These are phyloP conservation scores for Blennius ocellaris DNA, from an alignment of 2,113 vertebrate genomes.

Conservation along the genomic window DNA sequence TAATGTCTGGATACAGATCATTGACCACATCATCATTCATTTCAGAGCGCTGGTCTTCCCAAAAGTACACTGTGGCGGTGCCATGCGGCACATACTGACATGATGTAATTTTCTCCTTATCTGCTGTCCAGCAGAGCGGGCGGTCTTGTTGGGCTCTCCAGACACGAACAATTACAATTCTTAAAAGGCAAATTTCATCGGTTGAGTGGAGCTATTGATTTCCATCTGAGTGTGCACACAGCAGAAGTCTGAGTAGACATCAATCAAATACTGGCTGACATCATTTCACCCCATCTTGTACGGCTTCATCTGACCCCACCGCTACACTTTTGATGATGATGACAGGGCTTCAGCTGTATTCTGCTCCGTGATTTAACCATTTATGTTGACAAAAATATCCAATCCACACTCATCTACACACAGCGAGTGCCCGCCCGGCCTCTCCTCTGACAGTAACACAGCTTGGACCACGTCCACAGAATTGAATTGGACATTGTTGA, in stretches of 20 bases:
- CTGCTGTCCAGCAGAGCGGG: slow-evolving; percentile 57
- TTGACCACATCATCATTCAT: slow-evolving; percentile 47
- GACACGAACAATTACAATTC: slow-evolving; percentile 62
- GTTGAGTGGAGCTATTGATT: slow-evolving; percentile 69
- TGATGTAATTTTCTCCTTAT: slow-evolving; percentile 45
- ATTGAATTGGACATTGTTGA: slow-evolving; percentile 39
- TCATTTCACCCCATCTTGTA: slow-evolving; percentile 40
- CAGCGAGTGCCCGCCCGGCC: slow-evolving; percentile 1
- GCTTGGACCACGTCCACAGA: slow-evolving; percentile 27
- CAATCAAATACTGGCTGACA: slow-evolving; percentile 61
- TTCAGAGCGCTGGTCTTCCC: slow-evolving; percentile 35
- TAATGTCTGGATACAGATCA: slow-evolving; percentile 64
- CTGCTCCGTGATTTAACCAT: slow-evolving; percentile 29
- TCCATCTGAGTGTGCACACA: slow-evolving; percentile 62
- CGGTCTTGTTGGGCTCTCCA: slow-evolving; percentile 36
- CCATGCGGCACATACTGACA: slow-evolving; percentile 41
- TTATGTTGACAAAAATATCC: slow-evolving; percentile 15
- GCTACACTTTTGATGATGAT: slow-evolving; percentile 19
- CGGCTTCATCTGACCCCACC: slow-evolving; percentile 17
- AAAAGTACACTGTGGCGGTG: slow-evolving; percentile 30
- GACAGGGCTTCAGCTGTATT: slow-evolving; percentile 36
- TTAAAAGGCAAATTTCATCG: slow-evolving; percentile 68
- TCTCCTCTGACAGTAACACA: slow-evolving; percentile 36
- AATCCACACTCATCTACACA: slow-evolving; percentile 20
- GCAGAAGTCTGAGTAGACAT: slow-evolving; percentile 55